Percentiles rank a stretch among this genome's conserved stretches.
These are phyloP conservation scores for Glomeris marginata DNA, from an alignment of 2,888 invertebrate species.

Conservation along the genomic window DNA sequence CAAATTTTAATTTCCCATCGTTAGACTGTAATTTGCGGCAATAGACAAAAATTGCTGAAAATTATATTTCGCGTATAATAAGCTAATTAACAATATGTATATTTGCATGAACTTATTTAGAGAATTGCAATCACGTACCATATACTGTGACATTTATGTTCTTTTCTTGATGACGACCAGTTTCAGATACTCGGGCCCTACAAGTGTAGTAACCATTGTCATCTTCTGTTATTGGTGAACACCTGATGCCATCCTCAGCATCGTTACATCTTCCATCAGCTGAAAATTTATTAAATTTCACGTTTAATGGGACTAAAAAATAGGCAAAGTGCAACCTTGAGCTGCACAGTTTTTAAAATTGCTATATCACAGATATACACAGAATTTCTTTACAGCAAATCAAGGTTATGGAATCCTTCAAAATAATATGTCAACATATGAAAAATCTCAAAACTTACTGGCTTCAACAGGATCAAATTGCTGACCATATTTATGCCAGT, in stretches of 20 bases:
- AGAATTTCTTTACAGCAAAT: no score
- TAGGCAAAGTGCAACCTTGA: neutral
- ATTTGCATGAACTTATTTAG: no score
- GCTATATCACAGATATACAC: neutral
- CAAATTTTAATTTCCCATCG: no score
- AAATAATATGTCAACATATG: neutral
- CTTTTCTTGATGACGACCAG: constrained; percentile 60
- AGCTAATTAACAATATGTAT: no score
- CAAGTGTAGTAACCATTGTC: constrained; percentile 80
- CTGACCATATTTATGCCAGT: constrained; percentile 67
- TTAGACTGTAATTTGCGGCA: no score
- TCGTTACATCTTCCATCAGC: constrained; percentile 11
- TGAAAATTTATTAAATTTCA: neutral
- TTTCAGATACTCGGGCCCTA: constrained; percentile 64
- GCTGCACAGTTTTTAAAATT: neutral
- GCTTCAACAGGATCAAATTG: constrained; percentile 25
- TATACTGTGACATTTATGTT: constrained; percentile 62
- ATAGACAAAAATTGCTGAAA: no score
- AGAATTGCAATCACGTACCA: constrained; percentile 6
- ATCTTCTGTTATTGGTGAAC: constrained; percentile 57
- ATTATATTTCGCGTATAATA: no score
- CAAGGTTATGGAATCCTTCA: no score
- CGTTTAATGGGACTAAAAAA: neutral
- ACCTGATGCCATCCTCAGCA: constrained; percentile 48
- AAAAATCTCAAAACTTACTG: neutral